These are phyloP conservation scores for Heteromormyrus szaboi DNA, from an alignment of 2,797 vertebrate species.

Conservation along the genomic window DNA sequence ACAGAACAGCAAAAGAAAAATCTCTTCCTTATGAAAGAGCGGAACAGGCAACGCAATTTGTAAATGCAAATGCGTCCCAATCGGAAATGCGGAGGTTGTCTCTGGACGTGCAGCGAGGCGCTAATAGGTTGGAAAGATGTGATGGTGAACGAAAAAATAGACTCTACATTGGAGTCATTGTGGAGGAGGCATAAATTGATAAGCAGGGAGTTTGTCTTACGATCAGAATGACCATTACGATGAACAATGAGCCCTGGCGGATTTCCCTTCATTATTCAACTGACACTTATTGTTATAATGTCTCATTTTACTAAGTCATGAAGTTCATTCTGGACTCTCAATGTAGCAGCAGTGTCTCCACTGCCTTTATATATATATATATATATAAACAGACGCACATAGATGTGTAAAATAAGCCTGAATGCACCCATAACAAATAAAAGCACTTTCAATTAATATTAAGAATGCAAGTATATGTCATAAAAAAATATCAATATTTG, in stretches of 20 bases:
- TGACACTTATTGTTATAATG: background rate
- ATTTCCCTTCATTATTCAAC: background rate
- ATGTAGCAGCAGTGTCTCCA: background rate
- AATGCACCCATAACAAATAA: background rate
- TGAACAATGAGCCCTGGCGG: background rate
- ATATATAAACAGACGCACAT: background rate
- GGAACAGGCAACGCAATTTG: slow-evolving; percentile 33
- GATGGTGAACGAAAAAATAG: background rate
- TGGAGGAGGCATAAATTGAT: slow-evolving; percentile 7
- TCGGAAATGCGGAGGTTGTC: slow-evolving; percentile 20
- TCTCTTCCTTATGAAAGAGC: slow-evolving; percentile 15
- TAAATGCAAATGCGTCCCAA: slow-evolving; percentile 39
- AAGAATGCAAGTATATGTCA: background rate
- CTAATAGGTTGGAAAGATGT: background rate
- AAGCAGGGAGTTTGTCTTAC: background rate
- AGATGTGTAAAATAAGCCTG: background rate
- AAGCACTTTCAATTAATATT: background rate
- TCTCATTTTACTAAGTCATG: background rate
- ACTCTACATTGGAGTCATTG: background rate
- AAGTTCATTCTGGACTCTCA: background rate
- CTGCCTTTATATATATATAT: background rate
- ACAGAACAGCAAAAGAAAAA: slow-evolving; percentile 21
- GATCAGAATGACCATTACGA: background rate
- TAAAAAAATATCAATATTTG: background rate
- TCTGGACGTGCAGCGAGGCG: background rate